Evolutionary conservation across 2,888 invertebrate species (phyloP).

Genomic region (Tillus elongatus): DNA sequence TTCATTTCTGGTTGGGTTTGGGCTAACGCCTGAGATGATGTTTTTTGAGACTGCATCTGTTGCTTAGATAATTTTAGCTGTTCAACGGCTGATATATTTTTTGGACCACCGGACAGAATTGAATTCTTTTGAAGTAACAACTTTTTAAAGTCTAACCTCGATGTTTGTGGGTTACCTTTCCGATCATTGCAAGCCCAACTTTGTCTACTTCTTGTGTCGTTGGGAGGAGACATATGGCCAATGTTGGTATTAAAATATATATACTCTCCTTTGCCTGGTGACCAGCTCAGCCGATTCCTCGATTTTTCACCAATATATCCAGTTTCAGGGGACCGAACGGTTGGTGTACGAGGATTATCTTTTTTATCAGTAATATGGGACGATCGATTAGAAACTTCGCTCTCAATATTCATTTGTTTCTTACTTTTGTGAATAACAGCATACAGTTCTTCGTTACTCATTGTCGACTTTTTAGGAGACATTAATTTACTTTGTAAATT

Average conservation of each 20-base stretch:
- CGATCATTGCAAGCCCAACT: conserved; percentile 55
- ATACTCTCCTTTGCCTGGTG: conserved; percentile 44
- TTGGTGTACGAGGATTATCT: background rate
- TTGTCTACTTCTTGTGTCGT: conserved; percentile 38
- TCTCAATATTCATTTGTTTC: conserved; percentile 60
- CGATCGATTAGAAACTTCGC: conserved; percentile 44
- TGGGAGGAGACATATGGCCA: conserved; percentile 32
- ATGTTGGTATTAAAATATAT: conserved; percentile 37
- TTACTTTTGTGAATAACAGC: conserved; percentile 71
- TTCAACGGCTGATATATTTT: conserved; percentile 69
- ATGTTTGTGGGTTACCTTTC: conserved; percentile 60
- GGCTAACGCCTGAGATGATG: conserved; percentile 19
- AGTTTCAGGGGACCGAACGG: conserved; percentile 29
- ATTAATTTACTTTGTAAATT: conserved; percentile 48
- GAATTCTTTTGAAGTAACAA: conserved; percentile 68
- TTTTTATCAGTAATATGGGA: conserved; percentile 30
- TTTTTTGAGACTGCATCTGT: conserved; percentile 34
- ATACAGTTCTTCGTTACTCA: conserved; percentile 71
- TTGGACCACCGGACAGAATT: conserved; percentile 45
- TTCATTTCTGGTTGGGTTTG: conserved; percentile 46
- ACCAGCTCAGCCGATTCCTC: conserved; percentile 56
- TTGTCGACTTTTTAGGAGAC: conserved; percentile 61
- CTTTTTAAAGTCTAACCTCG: conserved; percentile 75
- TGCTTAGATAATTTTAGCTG: conserved; percentile 62
- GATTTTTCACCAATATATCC: conserved; percentile 50